Evolutionary conservation across 1,140 invertebrate species (phyloP).

Genomic region (Apolygus lucorum): DNA sequence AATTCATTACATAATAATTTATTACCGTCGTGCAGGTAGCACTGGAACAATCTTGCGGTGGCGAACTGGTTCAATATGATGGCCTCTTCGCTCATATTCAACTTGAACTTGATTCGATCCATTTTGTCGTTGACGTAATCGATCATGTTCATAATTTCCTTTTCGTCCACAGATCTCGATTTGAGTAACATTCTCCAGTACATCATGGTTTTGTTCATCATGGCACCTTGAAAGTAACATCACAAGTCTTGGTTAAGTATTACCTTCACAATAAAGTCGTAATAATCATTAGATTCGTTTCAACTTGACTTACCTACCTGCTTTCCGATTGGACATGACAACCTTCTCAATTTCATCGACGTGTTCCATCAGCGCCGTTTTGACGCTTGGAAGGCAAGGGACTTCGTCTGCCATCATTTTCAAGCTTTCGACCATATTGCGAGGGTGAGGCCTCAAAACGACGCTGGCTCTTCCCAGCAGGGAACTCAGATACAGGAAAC

Average conservation of each 20-base stretch:
- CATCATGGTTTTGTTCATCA: constrained; percentile 11
- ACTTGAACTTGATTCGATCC: constrained; percentile 9
- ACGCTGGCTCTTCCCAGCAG: neutral
- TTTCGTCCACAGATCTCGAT: neutral
- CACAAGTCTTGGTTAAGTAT: no score
- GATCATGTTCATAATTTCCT: neutral
- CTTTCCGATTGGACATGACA: neutral
- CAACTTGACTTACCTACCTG: neutral
- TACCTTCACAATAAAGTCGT: no score
- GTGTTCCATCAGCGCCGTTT: neutral
- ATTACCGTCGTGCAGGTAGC: neutral
- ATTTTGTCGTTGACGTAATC: neutral
- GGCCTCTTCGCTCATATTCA: neutral
- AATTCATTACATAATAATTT: neutral
- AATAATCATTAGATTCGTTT: no score
- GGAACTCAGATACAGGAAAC: neutral
- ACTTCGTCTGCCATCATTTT: neutral
- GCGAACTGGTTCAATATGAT: neutral
- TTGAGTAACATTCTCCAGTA: constrained; percentile 9
- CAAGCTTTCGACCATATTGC: neutral
- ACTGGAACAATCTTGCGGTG: neutral
- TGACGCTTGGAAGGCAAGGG: neutral
- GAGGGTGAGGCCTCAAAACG: neutral
- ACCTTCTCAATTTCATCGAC: neutral
- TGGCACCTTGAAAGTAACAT: neutral